A percentile compares a stretch with the other conserved stretches of the same genome.
phyloP scores from a whole-genome alignment of 1,140 invertebrate genomes.

The Drosophila pectinifera region DNA sequence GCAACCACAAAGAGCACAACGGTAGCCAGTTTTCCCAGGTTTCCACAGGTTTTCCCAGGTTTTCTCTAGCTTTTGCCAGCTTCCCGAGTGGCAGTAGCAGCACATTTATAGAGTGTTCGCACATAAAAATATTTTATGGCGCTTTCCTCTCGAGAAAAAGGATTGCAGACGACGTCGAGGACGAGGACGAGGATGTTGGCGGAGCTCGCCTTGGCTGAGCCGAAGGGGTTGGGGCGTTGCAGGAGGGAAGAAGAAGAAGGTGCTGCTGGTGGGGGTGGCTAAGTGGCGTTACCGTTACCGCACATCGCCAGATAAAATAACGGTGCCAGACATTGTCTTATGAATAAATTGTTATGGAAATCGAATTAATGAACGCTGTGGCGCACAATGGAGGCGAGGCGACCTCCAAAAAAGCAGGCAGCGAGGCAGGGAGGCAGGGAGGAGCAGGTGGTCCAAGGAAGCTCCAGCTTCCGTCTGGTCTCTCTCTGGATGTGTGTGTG shows the following conservation, averaged over 20 bases:
- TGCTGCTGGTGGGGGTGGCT: conserved; percentile 43
- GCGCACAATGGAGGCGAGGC: conserved; percentile 64
- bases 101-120: conserved; percentile 83
- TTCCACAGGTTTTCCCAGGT: conserved; percentile 11
- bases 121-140: conserved; percentile 85
- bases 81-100: conserved; percentile 22
- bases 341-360: conserved; percentile 85
- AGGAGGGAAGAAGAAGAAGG: background rate
- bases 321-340: conserved; percentile 85
- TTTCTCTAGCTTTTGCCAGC: conserved; percentile 25
- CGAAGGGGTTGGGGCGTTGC: background rate
- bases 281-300: conserved; percentile 84
- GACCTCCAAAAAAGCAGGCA: conserved; percentile 11
- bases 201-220: conserved; percentile 17
- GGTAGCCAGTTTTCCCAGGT: conserved; percentile 23
- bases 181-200: conserved; percentile 40
- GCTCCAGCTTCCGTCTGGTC: conserved; percentile 34
- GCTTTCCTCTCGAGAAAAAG: conserved; percentile 74
- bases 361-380: conserved; percentile 85
- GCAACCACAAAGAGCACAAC: conserved; percentile 52
- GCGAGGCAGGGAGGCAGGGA: background rate
- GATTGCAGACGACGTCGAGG: conserved; percentile 69
- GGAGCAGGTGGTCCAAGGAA: conserved; percentile 15
- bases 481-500: conserved; percentile 26
- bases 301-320: conserved; percentile 85